Percentiles rank a stretch among this genome's conserved stretches.
These are phyloP conservation scores for Dichetophora obliterata DNA, from an alignment of 2,888 invertebrate genomes.

Conservation along the genomic window DNA sequence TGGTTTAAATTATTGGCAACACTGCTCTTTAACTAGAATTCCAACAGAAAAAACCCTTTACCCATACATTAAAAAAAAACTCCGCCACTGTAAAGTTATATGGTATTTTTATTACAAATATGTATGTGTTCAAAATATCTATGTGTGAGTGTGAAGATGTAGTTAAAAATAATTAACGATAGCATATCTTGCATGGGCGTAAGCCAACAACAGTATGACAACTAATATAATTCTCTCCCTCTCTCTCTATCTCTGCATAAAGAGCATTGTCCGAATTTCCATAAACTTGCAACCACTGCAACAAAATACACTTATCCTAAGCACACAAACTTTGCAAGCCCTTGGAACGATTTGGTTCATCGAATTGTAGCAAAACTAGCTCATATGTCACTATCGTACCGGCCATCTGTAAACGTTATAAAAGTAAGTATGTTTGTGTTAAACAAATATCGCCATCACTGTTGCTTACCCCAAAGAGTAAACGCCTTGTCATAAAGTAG, in stretches of 20 bases:
- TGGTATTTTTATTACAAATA: too few relatives aligned
- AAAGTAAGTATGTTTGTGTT: background rate
- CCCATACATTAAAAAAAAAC: too few relatives aligned
- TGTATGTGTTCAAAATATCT: background rate
- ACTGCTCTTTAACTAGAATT: too few relatives aligned
- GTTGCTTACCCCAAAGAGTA: constrained; percentile 73
- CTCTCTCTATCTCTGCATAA: too few relatives aligned
- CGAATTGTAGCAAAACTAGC: constrained; percentile 77
- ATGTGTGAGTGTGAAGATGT: background rate
- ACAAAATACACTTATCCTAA: constrained; percentile 42
- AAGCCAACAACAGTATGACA: background rate
- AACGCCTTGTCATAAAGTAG: constrained; percentile 73
- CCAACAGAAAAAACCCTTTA: too few relatives aligned
- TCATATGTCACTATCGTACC: constrained; percentile 78
- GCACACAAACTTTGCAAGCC: constrained; percentile 62
- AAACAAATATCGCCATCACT: constrained; percentile 12
- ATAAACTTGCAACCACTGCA: background rate
- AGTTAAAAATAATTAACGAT: too few relatives aligned
- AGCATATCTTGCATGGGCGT: too few relatives aligned
- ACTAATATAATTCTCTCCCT: background rate
- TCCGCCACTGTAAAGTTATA: too few relatives aligned
- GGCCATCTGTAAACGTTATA: constrained; percentile 70
- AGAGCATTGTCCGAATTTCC: background rate
- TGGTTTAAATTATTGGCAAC: too few relatives aligned
- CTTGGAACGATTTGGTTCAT: constrained; percentile 63